Percentiles rank a stretch among this genome's conserved stretches.
phyloP scores from a whole-genome alignment of 2,113 vertebrate species.

The Scortum barcoo region DNA sequence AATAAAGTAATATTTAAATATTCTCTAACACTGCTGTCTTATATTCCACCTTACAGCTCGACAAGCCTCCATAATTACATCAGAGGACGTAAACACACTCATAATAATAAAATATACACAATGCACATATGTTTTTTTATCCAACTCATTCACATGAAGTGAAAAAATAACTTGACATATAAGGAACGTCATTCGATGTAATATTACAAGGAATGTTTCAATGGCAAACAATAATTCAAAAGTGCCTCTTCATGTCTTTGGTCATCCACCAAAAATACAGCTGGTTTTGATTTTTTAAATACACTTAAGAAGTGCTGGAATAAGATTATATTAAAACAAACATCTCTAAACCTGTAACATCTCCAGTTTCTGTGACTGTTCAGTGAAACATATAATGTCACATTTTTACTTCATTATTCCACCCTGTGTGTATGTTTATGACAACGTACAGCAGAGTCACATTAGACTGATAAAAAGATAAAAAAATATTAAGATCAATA shows the following conservation, averaged over 20 bases:
- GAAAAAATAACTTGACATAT: constrained; percentile 36
- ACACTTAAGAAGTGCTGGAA: constrained; percentile 45
- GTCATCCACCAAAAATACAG: constrained; percentile 28
- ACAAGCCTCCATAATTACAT: neutral
- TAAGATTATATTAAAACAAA: constrained; percentile 19
- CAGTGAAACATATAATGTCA: constrained; percentile 3
- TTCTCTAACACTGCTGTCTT: neutral
- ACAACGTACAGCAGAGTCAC: neutral
- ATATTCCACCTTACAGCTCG: neutral
- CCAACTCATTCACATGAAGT: constrained; percentile 46
- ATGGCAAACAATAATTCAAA: constrained; percentile 27
- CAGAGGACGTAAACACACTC: neutral
- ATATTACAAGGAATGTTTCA: constrained; percentile 32
- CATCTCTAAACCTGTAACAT: neutral
- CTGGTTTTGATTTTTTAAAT: neutral
- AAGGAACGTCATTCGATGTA: neutral
- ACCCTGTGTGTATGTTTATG: neutral
- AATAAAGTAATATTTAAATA: neutral
- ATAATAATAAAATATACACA: constrained; percentile 10
- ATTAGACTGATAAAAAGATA: constrained; percentile 8
- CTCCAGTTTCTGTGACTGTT: constrained; percentile 10
- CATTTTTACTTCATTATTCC: constrained; percentile 44
- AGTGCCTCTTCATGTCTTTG: constrained; percentile 64
- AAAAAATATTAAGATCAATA: constrained; percentile 25
- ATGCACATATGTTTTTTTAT: constrained; percentile 65